Base-by-base conservation (phyloP, 2,113 vertebrate species). In the Himantopus leucocephalus region DNA sequence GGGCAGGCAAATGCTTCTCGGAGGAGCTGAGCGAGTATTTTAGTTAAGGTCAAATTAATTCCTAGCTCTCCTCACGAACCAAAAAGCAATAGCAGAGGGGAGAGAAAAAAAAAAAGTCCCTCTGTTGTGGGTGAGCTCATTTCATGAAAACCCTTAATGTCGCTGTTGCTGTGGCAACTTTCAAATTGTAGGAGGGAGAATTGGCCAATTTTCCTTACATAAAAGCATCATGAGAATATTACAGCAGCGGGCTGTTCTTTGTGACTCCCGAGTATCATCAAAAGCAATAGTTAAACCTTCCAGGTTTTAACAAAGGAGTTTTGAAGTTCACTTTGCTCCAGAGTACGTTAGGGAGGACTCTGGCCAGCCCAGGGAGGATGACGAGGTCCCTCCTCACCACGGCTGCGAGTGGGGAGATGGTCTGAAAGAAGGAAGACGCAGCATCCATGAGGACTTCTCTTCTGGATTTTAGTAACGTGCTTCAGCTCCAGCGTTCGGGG, bases 81-180 rank as follows among this genome's bases (percentile, higher is more conserved):
- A 27, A 83, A 82, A 72, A 62, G 14, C 63, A 81, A 60, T 2
- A 66, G 82, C 60, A 70, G 77, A 73, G 76, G 21, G 55, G 67
- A 78, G 47, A 43, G 32, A 53, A 73, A 77, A 50, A 29, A 15
- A 22, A 41, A 30, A n/a, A 56, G 23, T 19, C 50, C 63, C 79
- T 55, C 75, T 92, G 86, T 67, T 60, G 95, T 82, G 75, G 74
- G 56, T 91, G 96, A 96, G 92, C 85, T 94, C 96, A 95, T 96
- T 84, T 77, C 39, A 79, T 87, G 81, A 60, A 91, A 91, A 76
- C 27, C 39, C 53, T 86, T 83, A 41, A 91, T 87, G 93, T 66
- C 14, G n/a, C 77, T 85, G 97, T 96, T 96, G 94, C 93, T 94
- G 85, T 90, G 93, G 94, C 86, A 96, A 96, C 92, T 88, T 95